Evolutionary conservation across 2,888 invertebrate genomes (phyloP).

Genomic region (Rambutsinella grinnellia): DNA sequence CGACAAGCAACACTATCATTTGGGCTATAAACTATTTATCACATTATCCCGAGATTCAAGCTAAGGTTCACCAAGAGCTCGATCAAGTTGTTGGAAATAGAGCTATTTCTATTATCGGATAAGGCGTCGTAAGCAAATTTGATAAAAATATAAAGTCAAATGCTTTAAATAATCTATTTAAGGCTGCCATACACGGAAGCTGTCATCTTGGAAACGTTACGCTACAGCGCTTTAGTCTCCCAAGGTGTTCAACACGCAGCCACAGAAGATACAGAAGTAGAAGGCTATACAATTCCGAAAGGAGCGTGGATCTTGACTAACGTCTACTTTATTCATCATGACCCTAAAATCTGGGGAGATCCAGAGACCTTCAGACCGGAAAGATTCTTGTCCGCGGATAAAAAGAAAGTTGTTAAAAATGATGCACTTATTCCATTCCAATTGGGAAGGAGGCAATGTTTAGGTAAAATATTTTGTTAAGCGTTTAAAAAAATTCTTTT

Average conservation of each 20-base stretch:
- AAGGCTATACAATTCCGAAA: slow-evolving; percentile 54
- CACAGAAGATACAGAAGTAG: slow-evolving; percentile 21
- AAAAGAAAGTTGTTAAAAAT: slow-evolving; percentile 21
- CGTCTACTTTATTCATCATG: slow-evolving; percentile 47
- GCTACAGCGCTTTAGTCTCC: slow-evolving; percentile 49
- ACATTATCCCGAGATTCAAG: slow-evolving; percentile 32
- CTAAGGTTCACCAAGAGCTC: slow-evolving; percentile 51
- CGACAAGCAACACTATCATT: slow-evolving; percentile 30
- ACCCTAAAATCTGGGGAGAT: slow-evolving; percentile 61
- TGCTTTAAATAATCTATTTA: no score
- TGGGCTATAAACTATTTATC: slow-evolving; percentile 47
- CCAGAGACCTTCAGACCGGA: slow-evolving; percentile 64
- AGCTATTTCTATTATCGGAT: slow-evolving; percentile 39
- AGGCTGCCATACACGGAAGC: slow-evolving; percentile 22
- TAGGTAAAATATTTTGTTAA: slow-evolving; percentile 4
- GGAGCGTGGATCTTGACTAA: slow-evolving; percentile 56
- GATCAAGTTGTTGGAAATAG: slow-evolving; percentile 35
- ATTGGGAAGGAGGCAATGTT: slow-evolving; percentile 55
- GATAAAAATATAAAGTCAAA: no score
- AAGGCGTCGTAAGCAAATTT: slow-evolving; percentile 16
- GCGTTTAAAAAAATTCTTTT: no score
- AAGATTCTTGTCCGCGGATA: slow-evolving; percentile 55
- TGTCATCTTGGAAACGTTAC: slow-evolving; percentile 50
- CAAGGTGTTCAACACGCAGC: slow-evolving; percentile 55
- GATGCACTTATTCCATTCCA: slow-evolving; percentile 61